Conservation (phyloP, 2,888 invertebrate species). For the Drosophila putrida region DNA sequence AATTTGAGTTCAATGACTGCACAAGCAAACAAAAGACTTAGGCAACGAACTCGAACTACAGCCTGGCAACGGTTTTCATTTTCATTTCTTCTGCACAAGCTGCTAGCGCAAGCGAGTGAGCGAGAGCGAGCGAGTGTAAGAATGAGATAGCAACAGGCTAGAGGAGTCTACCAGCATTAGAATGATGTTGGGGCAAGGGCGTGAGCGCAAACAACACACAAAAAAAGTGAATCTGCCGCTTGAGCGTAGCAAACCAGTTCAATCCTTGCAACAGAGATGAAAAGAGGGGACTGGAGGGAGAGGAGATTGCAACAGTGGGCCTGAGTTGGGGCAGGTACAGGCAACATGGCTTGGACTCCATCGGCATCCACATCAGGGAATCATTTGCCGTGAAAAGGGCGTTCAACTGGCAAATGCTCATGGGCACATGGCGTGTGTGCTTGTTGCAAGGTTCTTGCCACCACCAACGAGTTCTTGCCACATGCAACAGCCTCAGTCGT, state of each 20-base stretch:
- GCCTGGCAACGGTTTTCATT: constrained; percentile 80
- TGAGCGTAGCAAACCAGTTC: constrained; percentile 70
- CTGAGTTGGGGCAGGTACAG: constrained; percentile 66
- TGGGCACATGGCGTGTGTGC: constrained; percentile 68
- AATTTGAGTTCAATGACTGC: constrained; percentile 64
- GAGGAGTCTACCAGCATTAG: constrained; percentile 49
- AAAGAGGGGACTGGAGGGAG: not conserved
- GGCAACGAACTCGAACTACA: constrained; percentile 70
- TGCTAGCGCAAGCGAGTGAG: constrained; percentile 48
- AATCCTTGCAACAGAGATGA: constrained; percentile 43
- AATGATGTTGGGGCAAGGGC: constrained; percentile 49
- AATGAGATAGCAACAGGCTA: constrained; percentile 22
- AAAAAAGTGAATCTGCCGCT: constrained; percentile 82
- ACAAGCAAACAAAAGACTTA: constrained; percentile 74
- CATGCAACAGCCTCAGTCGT: constrained; percentile 13
- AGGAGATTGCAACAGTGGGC: constrained; percentile 29
- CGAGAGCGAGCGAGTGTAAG: constrained; percentile 38
- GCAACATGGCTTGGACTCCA: constrained; percentile 44
- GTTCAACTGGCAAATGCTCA: constrained; percentile 83
- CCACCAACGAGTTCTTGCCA: constrained; percentile 51
- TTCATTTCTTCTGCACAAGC: constrained; percentile 67
- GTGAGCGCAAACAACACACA: constrained; percentile 28
- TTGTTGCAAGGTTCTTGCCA: constrained; percentile 64
- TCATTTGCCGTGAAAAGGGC: constrained; percentile 86
- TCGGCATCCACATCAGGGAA: constrained; percentile 74